These are phyloP conservation scores for Drosophila fulvimacula DNA, from an alignment of 2,888 invertebrate genomes.

Conservation along the genomic window DNA sequence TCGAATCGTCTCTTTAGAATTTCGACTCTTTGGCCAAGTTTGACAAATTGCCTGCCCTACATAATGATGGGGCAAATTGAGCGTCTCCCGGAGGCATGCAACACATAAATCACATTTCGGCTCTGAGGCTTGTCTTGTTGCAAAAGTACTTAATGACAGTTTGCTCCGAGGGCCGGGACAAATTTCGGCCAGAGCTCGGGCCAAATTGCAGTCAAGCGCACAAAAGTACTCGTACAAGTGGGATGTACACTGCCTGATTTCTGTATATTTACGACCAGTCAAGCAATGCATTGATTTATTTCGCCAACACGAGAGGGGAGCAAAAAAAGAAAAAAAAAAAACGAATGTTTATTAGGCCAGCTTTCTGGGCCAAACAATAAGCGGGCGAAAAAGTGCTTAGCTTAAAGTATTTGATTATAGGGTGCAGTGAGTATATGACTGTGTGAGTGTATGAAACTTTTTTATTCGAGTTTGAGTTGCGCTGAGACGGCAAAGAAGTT, in stretches of 20 bases:
- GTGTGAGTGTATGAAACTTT: not conserved
- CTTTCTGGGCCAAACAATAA: constrained; percentile 19
- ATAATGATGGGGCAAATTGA: constrained; percentile 39
- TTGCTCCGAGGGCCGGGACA: not conserved
- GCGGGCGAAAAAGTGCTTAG: not conserved
- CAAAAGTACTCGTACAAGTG: not conserved
- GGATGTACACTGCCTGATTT: not conserved
- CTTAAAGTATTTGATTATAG: constrained; percentile 7
- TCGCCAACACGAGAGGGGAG: not conserved
- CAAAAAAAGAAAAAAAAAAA: not conserved
- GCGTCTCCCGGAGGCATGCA: constrained; percentile 18
- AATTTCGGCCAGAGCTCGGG: not conserved
- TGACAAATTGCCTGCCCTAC: constrained; percentile 47
- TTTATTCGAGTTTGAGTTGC: not conserved
- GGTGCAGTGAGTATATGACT: not conserved
- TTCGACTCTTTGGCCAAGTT: constrained; percentile 28
- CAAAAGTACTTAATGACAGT: constrained; percentile 48
- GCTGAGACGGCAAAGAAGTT: not conserved
- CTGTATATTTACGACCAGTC: constrained; percentile 20
- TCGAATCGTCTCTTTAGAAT: not conserved
- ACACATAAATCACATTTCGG: constrained; percentile 41
- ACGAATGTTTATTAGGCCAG: constrained; percentile 24
- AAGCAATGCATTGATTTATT: constrained; percentile 40
- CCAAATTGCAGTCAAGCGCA: constrained; percentile 32
- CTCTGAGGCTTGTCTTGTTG: constrained; percentile 30